Percentiles rank a stretch among this genome's conserved stretches.
phyloP scores from a whole-genome alignment of 1,140 invertebrate species.

The Neodiprion lecontei region DNA sequence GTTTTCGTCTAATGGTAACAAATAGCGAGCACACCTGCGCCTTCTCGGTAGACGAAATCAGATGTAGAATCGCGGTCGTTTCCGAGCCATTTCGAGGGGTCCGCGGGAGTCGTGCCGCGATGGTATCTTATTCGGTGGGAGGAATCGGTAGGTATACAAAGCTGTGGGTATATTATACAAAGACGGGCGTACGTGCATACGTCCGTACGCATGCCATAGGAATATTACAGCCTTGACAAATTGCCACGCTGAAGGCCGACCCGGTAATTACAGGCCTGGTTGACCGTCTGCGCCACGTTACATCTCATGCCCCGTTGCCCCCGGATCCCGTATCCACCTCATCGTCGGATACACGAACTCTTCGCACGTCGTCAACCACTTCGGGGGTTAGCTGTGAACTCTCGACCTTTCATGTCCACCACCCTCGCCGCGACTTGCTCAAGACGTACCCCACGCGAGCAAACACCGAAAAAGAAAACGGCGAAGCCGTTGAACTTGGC shows the following conservation, averaged over 20 bases:
- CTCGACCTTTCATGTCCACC: no score
- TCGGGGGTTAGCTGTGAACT: no score
- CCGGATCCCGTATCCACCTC: no score
- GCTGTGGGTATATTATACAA: background rate
- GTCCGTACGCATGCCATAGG: conserved; percentile 57
- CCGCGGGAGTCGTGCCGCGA: conserved; percentile 12
- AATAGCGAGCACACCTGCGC: no score
- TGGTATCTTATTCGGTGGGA: conserved; percentile 21
- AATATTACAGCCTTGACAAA: conserved; percentile 63
- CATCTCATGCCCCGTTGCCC: no score
- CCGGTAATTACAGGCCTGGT: conserved; percentile 55
- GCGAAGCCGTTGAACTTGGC: no score
- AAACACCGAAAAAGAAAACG: no score
- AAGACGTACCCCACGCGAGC: no score
- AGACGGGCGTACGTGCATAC: conserved; percentile 45
- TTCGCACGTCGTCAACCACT: no score
- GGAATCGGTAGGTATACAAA: background rate
- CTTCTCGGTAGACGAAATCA: background rate
- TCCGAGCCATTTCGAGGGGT: conserved; percentile 3
- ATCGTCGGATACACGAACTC: no score
- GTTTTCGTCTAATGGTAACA: no score
- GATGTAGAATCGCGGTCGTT: background rate
- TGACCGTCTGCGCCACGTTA: background rate
- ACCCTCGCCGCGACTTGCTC: no score
- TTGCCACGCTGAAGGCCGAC: conserved; percentile 59